phyloP scores from a whole-genome alignment of 2,797 vertebrate species.

The Neostethus bicornis region DNA sequence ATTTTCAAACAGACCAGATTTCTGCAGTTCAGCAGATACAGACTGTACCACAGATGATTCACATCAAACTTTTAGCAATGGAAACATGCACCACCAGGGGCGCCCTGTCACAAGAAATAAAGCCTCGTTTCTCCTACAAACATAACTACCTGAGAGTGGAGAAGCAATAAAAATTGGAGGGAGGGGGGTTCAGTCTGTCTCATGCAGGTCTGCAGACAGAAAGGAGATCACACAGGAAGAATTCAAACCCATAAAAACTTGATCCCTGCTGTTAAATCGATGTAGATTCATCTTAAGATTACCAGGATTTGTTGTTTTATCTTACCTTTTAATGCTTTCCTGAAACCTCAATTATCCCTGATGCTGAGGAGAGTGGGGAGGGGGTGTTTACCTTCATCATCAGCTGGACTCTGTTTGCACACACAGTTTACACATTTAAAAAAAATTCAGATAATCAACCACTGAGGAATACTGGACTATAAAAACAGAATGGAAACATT shows the following conservation, averaged over 20 bases:
- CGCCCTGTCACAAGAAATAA: conserved; percentile 74
- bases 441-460: conserved; percentile 76
- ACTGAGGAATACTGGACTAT: conserved; percentile 62
- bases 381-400: conserved; percentile 51
- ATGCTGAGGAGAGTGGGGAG: too few relatives aligned
- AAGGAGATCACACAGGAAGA: conserved; percentile 5
- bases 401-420: conserved; percentile 50
- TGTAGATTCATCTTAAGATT: conserved; percentile 59
- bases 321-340: conserved; percentile 50
- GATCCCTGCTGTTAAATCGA: conserved; percentile 55
- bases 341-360: conserved; percentile 60
- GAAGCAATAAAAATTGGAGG: conserved; percentile 21
- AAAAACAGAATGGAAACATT: conserved; percentile 38
- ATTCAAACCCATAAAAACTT: conserved; percentile 28
- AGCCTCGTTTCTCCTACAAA: conserved; percentile 40
- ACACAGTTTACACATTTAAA: conserved; percentile 65
- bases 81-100: conserved; percentile 72
- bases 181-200: conserved; percentile 22
- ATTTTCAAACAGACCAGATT: conserved; percentile 23
- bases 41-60: conserved; percentile 47
- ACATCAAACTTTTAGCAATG: conserved; percentile 56
- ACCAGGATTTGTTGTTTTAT: conserved; percentile 65
- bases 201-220: neutral
- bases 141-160: conserved; percentile 31
- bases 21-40: conserved; percentile 22